Percentiles rank a stretch among this genome's conserved stretches.
Conservation (phyloP, 53 echinoderm and acorn worm genomes). For the Crossaster papposus region DNA sequence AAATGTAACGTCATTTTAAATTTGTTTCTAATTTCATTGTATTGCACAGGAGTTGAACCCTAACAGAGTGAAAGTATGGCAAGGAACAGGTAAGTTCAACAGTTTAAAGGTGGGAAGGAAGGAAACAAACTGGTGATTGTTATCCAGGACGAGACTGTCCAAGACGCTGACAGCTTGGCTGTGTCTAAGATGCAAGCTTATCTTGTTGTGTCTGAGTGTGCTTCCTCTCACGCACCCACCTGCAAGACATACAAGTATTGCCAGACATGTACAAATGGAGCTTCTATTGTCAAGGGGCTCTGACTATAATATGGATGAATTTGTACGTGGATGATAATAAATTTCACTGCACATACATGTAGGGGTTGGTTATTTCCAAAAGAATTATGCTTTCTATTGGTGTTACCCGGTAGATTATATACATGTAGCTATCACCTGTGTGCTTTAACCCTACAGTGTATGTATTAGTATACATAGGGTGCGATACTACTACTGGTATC, state of each 20-base stretch:
- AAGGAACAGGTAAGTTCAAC: conserved; percentile 86
- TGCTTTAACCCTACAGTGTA: too few species aligned
- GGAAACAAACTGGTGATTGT: neutral
- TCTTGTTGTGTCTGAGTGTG: conserved; percentile 9
- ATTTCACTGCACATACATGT: too few species aligned
- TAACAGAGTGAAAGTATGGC: conserved; percentile 95
- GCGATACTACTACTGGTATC: too few species aligned
- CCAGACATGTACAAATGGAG: neutral
- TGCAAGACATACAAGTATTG: neutral
- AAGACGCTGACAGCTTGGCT: neutral
- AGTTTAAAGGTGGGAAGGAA: neutral
- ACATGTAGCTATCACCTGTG: too few species aligned
- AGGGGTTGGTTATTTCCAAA: too few species aligned
- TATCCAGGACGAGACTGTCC: neutral
- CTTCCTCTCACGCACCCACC: neutral
- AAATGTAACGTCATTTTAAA: neutral
- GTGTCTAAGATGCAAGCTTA: neutral
- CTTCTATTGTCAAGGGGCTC: neutral
- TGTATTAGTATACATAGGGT: too few species aligned
- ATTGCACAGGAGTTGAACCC: conserved; percentile 83
- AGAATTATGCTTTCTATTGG: too few species aligned
- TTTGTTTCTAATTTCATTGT: conserved; percentile 42
- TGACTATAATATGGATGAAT: neutral
- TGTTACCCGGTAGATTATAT: too few species aligned
- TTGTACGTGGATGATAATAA: neutral